These are phyloP conservation scores for Pomatorhinus ruficollis DNA, from an alignment of 2,113 vertebrate species.

Conservation along the genomic window DNA sequence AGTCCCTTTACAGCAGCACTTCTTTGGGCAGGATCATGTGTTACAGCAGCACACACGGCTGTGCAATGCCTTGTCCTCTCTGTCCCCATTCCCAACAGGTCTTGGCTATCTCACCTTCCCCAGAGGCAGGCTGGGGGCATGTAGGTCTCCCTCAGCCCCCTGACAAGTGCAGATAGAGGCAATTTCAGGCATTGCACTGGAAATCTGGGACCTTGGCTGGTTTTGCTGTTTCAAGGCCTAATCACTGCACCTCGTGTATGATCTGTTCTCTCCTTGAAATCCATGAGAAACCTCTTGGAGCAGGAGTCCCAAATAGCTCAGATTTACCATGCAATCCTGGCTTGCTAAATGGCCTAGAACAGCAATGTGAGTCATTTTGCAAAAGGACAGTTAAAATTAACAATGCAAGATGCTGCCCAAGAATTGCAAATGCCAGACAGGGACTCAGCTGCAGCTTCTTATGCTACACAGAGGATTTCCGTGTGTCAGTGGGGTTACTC, in stretches of 20 bases:
- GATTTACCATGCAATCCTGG: neutral
- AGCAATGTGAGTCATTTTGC: neutral
- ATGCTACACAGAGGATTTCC: neutral
- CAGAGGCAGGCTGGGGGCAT: neutral
- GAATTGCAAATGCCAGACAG: neutral
- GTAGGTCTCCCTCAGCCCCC: neutral
- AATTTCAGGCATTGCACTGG: neutral
- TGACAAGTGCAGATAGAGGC: neutral
- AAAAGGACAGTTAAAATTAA: neutral
- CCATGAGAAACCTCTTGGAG: neutral
- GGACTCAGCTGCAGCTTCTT: neutral
- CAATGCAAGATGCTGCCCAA: neutral
- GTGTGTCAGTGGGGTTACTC: neutral
- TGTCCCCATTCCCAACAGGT: neutral
- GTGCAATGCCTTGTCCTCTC: neutral
- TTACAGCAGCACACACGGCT: neutral
- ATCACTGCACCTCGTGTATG: rapidly evolving
- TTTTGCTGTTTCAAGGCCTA: neutral
- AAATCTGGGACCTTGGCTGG: neutral
- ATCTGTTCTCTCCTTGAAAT: neutral
- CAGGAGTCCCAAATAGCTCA: neutral
- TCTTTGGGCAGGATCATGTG: neutral
- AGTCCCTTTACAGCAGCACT: neutral
- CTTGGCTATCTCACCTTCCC: neutral
- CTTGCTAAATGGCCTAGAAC: constrained; percentile 1